Percentiles rank a stretch among this genome's conserved stretches.
phyloP scores from a whole-genome alignment of 2,797 vertebrate species.

The Ceryle rudis region DNA sequence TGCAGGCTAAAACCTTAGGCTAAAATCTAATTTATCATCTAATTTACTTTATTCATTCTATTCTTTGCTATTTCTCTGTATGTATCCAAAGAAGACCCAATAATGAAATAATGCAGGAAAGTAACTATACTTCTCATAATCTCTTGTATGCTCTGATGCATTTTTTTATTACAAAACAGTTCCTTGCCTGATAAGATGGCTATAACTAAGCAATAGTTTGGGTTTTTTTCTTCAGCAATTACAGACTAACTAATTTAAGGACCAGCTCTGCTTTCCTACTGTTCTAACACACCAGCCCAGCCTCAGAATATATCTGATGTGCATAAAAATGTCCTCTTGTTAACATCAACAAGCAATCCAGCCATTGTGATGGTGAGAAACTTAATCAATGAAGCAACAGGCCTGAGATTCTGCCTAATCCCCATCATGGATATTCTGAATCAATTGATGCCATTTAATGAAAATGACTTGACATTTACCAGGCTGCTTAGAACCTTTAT shows the following conservation, averaged over 20 bases:
- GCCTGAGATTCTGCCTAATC: background rate
- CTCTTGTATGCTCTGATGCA: background rate
- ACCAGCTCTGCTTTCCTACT: background rate
- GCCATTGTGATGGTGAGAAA: background rate
- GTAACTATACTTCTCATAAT: background rate
- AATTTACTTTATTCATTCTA: background rate
- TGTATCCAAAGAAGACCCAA: background rate
- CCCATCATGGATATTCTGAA: background rate
- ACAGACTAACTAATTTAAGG: background rate
- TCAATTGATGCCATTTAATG: background rate
- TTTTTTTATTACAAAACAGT: background rate
- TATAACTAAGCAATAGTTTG: background rate
- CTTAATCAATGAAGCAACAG: background rate
- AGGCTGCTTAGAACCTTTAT: background rate
- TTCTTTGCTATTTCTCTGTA: background rate
- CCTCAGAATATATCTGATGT: background rate
- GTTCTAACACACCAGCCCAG: background rate
- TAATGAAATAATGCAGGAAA: background rate
- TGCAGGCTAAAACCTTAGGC: background rate
- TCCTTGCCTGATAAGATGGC: background rate
- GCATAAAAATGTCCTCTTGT: background rate
- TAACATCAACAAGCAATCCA: background rate
- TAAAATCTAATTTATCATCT: background rate
- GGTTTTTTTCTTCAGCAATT: background rate
- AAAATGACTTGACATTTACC: constrained; percentile 40